These are phyloP conservation scores for Drosophila percnosoma DNA, from an alignment of 2,888 invertebrate genomes.

Conservation along the genomic window DNA sequence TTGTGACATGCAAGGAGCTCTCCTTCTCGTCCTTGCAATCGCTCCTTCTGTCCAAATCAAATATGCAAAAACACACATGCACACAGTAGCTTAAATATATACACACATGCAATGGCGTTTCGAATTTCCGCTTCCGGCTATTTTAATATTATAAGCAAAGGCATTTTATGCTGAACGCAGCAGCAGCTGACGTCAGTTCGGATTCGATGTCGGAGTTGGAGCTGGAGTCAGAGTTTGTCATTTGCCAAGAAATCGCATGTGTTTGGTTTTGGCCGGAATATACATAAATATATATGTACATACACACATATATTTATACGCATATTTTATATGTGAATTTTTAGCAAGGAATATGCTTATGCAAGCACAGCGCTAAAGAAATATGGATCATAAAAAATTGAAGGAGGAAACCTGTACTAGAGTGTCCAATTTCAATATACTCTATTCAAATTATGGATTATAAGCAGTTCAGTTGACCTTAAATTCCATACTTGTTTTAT, in stretches of 20 bases:
- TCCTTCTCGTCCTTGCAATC: slow-evolving; percentile 4
- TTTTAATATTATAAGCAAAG: slow-evolving; percentile 79
- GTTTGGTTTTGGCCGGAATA: slow-evolving; percentile 12
- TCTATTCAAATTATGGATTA: not conserved
- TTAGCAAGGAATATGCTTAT: slow-evolving; percentile 58
- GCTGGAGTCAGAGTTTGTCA: slow-evolving; percentile 34
- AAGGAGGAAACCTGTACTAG: not conserved
- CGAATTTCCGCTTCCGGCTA: slow-evolving; percentile 80
- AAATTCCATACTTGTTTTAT: not conserved
- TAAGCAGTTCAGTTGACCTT: not conserved
- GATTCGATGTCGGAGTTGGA: slow-evolving; percentile 1
- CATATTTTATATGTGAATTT: not conserved
- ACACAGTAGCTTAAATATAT: slow-evolving; percentile 23
- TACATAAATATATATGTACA: not conserved
- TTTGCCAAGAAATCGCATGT: slow-evolving; percentile 47
- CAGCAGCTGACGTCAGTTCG: slow-evolving; percentile 51
- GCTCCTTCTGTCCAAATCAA: slow-evolving; percentile 52
- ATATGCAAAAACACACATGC: slow-evolving; percentile 58
- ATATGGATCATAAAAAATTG: slow-evolving; percentile 44
- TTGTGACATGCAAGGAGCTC: slow-evolving; percentile 66
- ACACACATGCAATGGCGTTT: slow-evolving; percentile 69
- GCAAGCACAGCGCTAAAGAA: slow-evolving; percentile 58
- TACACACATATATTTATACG: not conserved
- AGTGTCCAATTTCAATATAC: not conserved
- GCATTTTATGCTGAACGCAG: slow-evolving; percentile 74